Evolutionary conservation across 2,797 vertebrate species (phyloP).

Genomic region (Sorex maritimensis): DNA sequence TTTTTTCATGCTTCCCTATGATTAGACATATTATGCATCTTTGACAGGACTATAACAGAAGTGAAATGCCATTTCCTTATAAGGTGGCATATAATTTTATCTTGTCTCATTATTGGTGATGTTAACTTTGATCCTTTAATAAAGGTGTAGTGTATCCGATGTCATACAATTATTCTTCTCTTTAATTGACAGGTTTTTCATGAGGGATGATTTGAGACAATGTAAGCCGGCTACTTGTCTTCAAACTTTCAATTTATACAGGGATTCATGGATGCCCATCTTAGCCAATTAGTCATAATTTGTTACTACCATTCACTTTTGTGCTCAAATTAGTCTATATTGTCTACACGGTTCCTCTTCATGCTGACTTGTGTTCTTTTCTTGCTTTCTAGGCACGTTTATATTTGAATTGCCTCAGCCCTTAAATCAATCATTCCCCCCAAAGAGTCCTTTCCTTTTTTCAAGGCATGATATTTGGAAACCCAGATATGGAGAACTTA

Average conservation of each 20-base stretch:
- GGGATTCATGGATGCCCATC: neutral
- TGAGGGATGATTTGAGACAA: neutral
- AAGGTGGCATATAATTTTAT: neutral
- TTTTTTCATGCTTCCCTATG: neutral
- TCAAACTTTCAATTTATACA: neutral
- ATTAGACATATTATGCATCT: neutral
- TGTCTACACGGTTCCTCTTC: neutral
- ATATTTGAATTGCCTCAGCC: neutral
- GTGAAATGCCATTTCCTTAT: neutral
- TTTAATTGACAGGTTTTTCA: neutral
- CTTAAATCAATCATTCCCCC: slow-evolving; percentile 3
- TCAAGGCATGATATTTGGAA: slow-evolving; percentile 18
- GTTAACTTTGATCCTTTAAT: neutral
- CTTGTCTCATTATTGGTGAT: neutral
- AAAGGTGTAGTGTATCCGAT: neutral
- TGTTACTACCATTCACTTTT: neutral
- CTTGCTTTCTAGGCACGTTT: neutral
- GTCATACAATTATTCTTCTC: neutral
- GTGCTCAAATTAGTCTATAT: neutral
- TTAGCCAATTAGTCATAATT: neutral
- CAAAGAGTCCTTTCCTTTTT: neutral
- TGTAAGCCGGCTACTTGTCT: neutral
- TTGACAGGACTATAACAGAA: neutral
- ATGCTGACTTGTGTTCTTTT: neutral
- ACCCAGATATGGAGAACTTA: neutral